Percentiles rank a stretch among this genome's conserved stretches.
Conservation (phyloP, 2,888 invertebrate species). For the Pandemis cinnamomeana region DNA sequence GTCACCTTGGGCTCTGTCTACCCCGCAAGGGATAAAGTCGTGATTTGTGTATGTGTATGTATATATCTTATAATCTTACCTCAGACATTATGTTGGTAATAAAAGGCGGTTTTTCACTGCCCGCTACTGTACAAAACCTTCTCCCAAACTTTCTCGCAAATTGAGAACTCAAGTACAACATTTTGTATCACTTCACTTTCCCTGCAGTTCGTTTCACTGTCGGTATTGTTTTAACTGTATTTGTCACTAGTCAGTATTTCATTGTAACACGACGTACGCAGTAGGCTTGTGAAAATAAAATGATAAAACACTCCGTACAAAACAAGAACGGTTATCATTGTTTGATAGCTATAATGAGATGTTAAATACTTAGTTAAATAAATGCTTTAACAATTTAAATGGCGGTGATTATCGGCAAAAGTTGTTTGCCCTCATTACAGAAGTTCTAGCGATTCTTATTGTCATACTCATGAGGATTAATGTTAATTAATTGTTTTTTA, state of each 20-base stretch:
- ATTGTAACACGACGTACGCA: slow-evolving; percentile 39
- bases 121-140: slow-evolving; percentile 62
- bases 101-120: slow-evolving; percentile 55
- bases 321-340: slow-evolving; percentile 54
- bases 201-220: slow-evolving; percentile 4
- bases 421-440: neutral
- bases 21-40: no score
- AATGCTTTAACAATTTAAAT: slow-evolving; percentile 12
- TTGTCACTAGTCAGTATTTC: slow-evolving; percentile 6
- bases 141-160: slow-evolving; percentile 55
- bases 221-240: neutral
- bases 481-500: no score
- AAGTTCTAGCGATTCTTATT: no score
- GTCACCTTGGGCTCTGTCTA: no score
- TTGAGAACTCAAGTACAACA: slow-evolving; percentile 61
- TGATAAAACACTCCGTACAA: slow-evolving; percentile 44
- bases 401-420: neutral
- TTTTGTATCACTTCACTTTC: slow-evolving; percentile 48
- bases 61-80: slow-evolving; percentile 48
- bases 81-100: slow-evolving; percentile 49
- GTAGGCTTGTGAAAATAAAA: slow-evolving; percentile 19
- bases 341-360: slow-evolving; percentile 44
- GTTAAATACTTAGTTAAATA: slow-evolving; percentile 14
- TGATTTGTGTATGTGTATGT: no score
- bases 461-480: no score